These are phyloP conservation scores for Centropristis striata DNA, from an alignment of 2,113 vertebrate species.

Conservation along the genomic window DNA sequence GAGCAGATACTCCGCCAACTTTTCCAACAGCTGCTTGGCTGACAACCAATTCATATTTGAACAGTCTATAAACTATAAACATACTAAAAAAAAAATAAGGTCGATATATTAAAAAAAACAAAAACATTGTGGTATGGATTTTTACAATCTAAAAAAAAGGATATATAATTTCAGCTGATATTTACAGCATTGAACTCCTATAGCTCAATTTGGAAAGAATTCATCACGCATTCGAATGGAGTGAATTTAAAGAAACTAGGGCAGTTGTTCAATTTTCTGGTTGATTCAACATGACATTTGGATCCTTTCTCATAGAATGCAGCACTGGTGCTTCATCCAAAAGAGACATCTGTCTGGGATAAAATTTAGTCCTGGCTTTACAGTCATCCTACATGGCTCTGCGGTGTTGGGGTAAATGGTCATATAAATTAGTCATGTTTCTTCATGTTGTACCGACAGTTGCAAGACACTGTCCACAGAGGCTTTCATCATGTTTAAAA, in stretches of 20 bases:
- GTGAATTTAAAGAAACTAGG: conserved; percentile 40
- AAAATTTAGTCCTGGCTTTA: conserved; percentile 41
- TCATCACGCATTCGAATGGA: neutral
- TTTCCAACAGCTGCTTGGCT: neutral
- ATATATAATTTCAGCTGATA: neutral
- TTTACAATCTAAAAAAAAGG: neutral
- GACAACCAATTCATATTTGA: neutral
- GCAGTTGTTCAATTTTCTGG: conserved; percentile 45
- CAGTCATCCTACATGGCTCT: conserved; percentile 43
- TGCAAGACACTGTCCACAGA: conserved; percentile 12
- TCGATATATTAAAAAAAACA: neutral
- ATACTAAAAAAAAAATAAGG: neutral
- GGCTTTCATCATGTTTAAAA: conserved; percentile 30
- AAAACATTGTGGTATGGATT: neutral
- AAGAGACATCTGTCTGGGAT: conserved; percentile 50
- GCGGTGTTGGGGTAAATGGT: conserved; percentile 39
- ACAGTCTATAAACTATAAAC: neutral
- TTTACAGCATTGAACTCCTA: neutral
- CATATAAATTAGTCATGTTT: conserved; percentile 49
- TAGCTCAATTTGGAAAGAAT: conserved; percentile 14
- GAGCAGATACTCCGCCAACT: neutral
- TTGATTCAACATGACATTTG: conserved; percentile 65
- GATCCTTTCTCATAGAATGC: conserved; percentile 29
- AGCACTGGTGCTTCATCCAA: conserved; percentile 22
- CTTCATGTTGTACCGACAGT: conserved; percentile 33